Percentiles rank a stretch among this genome's conserved stretches.
phyloP scores from a whole-genome alignment of 2,888 invertebrate species.

The Acrobasis repandana region DNA sequence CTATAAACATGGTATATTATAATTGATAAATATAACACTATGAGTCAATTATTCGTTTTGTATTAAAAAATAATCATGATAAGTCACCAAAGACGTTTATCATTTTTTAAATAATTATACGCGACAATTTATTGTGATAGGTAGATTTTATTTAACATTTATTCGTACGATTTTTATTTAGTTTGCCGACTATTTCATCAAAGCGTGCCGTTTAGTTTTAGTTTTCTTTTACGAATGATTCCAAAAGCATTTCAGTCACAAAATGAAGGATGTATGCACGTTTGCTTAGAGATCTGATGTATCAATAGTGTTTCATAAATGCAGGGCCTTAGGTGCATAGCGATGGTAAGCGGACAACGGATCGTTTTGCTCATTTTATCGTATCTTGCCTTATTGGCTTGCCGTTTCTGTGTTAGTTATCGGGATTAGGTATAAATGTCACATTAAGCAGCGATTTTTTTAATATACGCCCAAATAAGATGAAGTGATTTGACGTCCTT shows the following conservation, averaged over 20 bases:
- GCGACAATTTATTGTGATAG: conserved; percentile 8
- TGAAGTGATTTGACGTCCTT: neutral
- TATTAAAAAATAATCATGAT: neutral
- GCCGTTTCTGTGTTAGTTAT: conserved; percentile 36
- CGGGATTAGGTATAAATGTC: conserved; percentile 7
- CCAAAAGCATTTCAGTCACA: conserved; percentile 15
- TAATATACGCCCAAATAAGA: neutral
- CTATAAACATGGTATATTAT: neutral
- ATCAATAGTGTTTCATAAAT: conserved; percentile 7
- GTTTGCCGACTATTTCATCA: neutral
- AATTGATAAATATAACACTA: neutral
- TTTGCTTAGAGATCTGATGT: conserved; percentile 27
- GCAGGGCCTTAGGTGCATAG: conserved; percentile 6
- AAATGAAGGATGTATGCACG: neutral
- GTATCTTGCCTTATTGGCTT: conserved; percentile 51
- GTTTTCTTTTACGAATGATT: neutral
- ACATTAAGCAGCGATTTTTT: neutral
- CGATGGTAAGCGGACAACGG: neutral
- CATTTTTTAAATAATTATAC: conserved; percentile 2
- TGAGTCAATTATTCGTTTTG: neutral
- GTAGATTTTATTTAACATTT: neutral
- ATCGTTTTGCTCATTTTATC: conserved; percentile 41
- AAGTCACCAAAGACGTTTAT: conserved; percentile 8
- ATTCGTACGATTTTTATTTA: neutral
- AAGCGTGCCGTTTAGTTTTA: neutral